phyloP scores from a whole-genome alignment of 2,797 vertebrate species.

The Vultur gryphus region DNA sequence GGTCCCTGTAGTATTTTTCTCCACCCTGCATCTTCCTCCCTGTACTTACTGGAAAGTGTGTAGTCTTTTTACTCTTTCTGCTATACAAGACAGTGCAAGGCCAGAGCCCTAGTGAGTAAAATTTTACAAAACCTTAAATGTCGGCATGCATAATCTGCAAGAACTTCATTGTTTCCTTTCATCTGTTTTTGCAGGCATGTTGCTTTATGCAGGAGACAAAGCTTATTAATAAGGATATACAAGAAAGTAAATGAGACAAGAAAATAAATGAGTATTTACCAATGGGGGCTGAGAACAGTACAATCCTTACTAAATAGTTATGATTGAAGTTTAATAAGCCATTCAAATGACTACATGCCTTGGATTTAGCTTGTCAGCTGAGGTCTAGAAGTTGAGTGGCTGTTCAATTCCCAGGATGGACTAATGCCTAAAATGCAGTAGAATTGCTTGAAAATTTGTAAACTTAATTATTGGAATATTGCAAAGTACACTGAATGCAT shows the following conservation, averaged over 20 bases:
- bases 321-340: constrained; percentile 49
- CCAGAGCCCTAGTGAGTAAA: not conserved
- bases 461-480: not conserved
- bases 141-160: not conserved
- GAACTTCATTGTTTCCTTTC: not conserved
- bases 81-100: not conserved
- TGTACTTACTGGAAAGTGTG: not conserved
- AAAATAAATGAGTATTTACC: constrained; percentile 54
- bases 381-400: not conserved
- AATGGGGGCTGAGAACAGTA: not conserved
- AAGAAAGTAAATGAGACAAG: constrained; percentile 46
- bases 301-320: constrained; percentile 23
- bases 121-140: not conserved
- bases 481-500: not conserved
- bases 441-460: not conserved
- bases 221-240: constrained; percentile 2
- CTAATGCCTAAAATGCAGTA: not conserved
- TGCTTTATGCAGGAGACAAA: not conserved
- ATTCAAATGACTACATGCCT: not conserved
- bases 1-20: not conserved
- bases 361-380: constrained; percentile 3
- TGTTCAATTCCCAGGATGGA: not conserved
- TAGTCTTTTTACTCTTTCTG: not conserved
- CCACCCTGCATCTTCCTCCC: not conserved
- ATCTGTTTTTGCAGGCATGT: not conserved